A percentile compares a stretch with the other conserved stretches of the same genome.
Conservation (phyloP, 2,888 invertebrate species). For the Mimachlamys varia region DNA sequence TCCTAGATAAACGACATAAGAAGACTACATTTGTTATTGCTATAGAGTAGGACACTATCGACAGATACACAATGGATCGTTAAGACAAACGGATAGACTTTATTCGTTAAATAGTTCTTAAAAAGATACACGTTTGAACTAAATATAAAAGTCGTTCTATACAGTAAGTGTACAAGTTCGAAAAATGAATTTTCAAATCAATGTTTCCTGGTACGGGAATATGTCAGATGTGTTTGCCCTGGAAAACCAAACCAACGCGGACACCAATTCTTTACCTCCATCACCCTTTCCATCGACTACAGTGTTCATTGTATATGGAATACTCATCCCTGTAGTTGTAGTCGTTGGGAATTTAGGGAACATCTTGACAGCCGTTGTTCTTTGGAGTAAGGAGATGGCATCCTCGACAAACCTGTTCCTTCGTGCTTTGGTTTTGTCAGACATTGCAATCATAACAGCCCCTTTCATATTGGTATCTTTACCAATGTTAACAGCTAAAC, state of each 20-base stretch:
- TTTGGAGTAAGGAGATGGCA: constrained; percentile 17
- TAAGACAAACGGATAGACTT: too few relatives aligned
- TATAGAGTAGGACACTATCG: too few relatives aligned
- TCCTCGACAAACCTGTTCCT: background rate
- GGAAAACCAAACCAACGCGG: background rate
- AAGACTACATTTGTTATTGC: too few relatives aligned
- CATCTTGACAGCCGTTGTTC: background rate
- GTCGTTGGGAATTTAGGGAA: background rate
- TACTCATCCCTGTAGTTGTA: background rate
- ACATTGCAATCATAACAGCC: background rate
- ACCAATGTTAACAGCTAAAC: background rate
- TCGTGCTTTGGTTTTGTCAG: background rate
- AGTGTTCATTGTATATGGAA: background rate
- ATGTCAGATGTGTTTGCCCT: background rate
- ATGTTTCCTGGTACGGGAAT: background rate
- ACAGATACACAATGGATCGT: too few relatives aligned
- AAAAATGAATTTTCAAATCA: too few relatives aligned
- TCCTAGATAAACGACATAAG: too few relatives aligned
- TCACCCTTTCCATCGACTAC: too few relatives aligned
- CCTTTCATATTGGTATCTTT: background rate
- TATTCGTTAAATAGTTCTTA: too few relatives aligned
- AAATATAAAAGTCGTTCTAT: too few relatives aligned
- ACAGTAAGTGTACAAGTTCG: too few relatives aligned
- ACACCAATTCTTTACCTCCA: background rate
- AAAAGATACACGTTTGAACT: too few relatives aligned